Base-by-base conservation (phyloP, 2,113 vertebrate species). In the Otolemur garnettii region DNA sequence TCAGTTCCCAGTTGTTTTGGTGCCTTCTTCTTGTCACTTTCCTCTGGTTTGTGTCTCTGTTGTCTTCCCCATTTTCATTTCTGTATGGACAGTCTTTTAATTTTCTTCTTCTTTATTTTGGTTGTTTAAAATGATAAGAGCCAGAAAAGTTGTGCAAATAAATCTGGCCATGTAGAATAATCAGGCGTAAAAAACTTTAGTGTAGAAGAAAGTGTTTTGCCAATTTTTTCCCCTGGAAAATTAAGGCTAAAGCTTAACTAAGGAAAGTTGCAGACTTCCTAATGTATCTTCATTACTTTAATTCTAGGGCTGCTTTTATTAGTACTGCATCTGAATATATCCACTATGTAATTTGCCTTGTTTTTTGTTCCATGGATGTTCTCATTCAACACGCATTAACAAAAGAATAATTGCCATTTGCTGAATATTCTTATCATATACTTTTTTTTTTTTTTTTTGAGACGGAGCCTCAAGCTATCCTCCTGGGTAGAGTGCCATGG, bases 161-260 rank as follows among this genome's bases (percentile, higher is more conserved):
- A 85, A 53, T 89, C 11, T 90, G 90, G 42, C 33, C 35, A 42
- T 35, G 45, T n/a, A 45, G 19, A 89, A 89, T 68, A 80, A 59
- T 79, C 30, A 19, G 26, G 7, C 53, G 18, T 87, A 94, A 74
- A 74, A 83, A 9, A 22, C 13, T 85, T 12, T 28, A 59, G 9
- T 80, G 14, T 74, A 74, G 26, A 79, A 68, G 53, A 81, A 82
- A 66, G 5, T 74, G 4, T 68, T 90, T 92, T 79, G 38, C 18
- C 80, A 86, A 86, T 64, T 24, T 83, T 96, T 81, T 66, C 59
- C 45, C 30, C 28, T 33, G n/a, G 26, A 80, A 96, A 94, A 86
- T 86, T 94, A 85, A 90, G 80, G 59, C n/a, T 92, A 53, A 88
- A 77, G 21, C 94, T 86, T 82, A 77, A 83, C 24, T 93, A 86